Percentiles rank a stretch among this genome's conserved stretches.
Evolutionary conservation across 1,140 invertebrate genomes (phyloP).

Genomic region (Telenomus remus): DNA sequence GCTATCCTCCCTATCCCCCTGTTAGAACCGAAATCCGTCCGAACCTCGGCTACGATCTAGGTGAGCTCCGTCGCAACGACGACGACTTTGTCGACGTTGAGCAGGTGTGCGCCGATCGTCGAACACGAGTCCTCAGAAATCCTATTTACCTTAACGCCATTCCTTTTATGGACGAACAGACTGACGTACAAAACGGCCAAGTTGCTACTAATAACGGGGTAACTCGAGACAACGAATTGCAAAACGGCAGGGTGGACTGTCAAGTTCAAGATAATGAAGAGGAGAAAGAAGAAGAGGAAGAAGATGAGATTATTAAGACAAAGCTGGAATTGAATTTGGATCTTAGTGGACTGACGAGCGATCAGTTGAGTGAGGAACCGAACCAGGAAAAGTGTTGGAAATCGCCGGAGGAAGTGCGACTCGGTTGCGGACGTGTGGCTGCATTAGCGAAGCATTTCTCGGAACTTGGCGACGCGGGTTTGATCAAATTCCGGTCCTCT

Average conservation of each 20-base stretch:
- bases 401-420: conserved; percentile 78
- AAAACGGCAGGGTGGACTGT: not conserved
- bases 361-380: conserved; percentile 71
- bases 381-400: conserved; percentile 77
- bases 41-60: conserved; percentile 17
- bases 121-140: conserved; percentile 36
- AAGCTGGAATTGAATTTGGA: conserved; percentile 69
- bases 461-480: conserved; percentile 70
- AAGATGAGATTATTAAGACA: too few relatives aligned
- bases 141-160: conserved; percentile 59
- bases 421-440: conserved; percentile 78
- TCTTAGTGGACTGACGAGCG: conserved; percentile 67
- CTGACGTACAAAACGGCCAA: conserved; percentile 35
- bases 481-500: conserved; percentile 68
- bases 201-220: not conserved
- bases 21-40: conserved; percentile 43
- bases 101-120: conserved; percentile 41
- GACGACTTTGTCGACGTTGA: conserved; percentile 44
- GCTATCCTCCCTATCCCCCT: conserved; percentile 61
- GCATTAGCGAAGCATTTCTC: conserved; percentile 79
- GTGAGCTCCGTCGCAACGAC: conserved; percentile 59
- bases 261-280: conserved; percentile 2
- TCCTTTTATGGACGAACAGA: conserved; percentile 66
- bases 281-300: conserved; percentile 6
- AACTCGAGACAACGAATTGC: not conserved